Conservation (phyloP, 2,797 vertebrate genomes). For the Manis pentadactyla region DNA sequence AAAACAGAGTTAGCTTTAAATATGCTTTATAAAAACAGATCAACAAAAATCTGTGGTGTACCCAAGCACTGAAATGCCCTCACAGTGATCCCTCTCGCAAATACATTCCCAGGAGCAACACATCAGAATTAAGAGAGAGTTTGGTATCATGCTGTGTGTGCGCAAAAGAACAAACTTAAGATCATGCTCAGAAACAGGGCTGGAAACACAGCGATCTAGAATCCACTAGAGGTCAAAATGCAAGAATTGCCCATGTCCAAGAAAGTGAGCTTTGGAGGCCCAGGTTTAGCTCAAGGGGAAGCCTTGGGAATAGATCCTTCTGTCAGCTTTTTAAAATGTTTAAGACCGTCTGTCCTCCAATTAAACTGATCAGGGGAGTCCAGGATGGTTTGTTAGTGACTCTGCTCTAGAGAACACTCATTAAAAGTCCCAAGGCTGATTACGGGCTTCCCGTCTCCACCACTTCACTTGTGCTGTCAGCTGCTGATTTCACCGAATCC, state of each 20-base stretch:
- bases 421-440: slow-evolving; percentile 66
- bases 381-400: slow-evolving; percentile 56
- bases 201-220: slow-evolving; percentile 61
- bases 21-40: slow-evolving; percentile 62
- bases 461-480: slow-evolving; percentile 62
- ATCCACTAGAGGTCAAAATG: slow-evolving; percentile 74
- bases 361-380: slow-evolving; percentile 83
- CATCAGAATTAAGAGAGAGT: slow-evolving; percentile 62
- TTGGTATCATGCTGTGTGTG: slow-evolving; percentile 57
- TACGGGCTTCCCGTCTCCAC: neutral
- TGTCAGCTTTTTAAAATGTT: slow-evolving; percentile 81
- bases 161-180: slow-evolving; percentile 72
- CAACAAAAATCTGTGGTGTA: slow-evolving; percentile 56
- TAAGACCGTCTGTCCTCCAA: slow-evolving; percentile 81
- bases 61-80: neutral
- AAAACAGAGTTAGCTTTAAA: slow-evolving; percentile 75
- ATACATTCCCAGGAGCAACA: slow-evolving; percentile 72
- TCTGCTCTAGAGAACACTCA: slow-evolving; percentile 55
- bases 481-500: slow-evolving; percentile 50
- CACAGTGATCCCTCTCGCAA: slow-evolving; percentile 2
- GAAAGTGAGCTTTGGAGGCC: slow-evolving; percentile 66
- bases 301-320: slow-evolving; percentile 74
- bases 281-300: slow-evolving; percentile 77
- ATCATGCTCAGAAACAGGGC: slow-evolving; percentile 79
- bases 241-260: slow-evolving; percentile 35